Evolutionary conservation across 1,140 invertebrate species (phyloP), one percentile per base, ranked within the genome.

Genomic region (Spodoptera frugiperda): DNA sequence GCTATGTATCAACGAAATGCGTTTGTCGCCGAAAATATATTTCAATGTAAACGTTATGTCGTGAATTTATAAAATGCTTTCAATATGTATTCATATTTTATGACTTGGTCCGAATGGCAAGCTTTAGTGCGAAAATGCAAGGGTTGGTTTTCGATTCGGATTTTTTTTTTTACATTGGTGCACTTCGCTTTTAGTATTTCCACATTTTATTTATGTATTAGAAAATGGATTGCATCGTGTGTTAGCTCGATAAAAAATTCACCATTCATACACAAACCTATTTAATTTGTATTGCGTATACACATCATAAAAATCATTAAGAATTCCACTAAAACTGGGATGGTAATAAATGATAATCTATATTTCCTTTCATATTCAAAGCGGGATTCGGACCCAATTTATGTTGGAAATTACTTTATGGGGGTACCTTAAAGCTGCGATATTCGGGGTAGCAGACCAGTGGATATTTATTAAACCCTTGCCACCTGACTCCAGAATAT

Each of bases 361-460:
- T 51, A n/a, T 51, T 39, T 12, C 19, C 12, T 67, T 67, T 67
- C 19, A 48, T 67, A 67, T 67, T 67, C 44, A 67, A 67, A 67
- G 46, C n/a, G 46, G 63, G 10, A 48, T 67, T 48, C 44, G 63
- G 12, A 67, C 44, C 44, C 63, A 67, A 25, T 67, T 67, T 49
- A 48, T 67, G 63, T 48, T 49, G 12, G 12, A 67, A 67, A 67
- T n/a, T 44, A 61, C 44, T 19, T 25, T 48, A 63, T 44, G 17
- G 2, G 2, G 11, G 19, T n/a, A 49, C 39, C 63, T n/a, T 25
- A 44, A 61, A 11, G 8, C 33, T n/a, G 44, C 15, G 30, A 61
- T 39, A 61, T 61, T 61, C 33, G 0, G 33, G 14, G 33, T 51
- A n/a, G 19, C 63, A 49, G 59, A 44, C 9, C 15, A 17, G 30